Percentiles rank a stretch among this genome's conserved stretches.
Conservation (phyloP, 2,797 vertebrate species). For the Mionectes olivaceus region DNA sequence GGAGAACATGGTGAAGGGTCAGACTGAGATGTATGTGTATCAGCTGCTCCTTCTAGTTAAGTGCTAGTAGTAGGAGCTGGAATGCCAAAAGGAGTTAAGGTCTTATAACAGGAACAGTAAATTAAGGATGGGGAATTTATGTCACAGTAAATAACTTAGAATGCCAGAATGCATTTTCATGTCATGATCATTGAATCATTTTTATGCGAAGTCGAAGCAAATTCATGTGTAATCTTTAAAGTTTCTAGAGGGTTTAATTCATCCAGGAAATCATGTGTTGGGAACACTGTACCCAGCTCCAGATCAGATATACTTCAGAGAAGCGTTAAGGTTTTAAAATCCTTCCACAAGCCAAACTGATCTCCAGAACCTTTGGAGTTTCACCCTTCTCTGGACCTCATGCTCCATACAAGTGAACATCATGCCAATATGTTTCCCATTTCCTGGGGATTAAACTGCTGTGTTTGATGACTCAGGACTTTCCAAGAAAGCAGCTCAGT, state of each 20-base stretch:
- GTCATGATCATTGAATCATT: slow-evolving; percentile 51
- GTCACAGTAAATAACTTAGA: slow-evolving; percentile 22
- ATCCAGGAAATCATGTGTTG: slow-evolving; percentile 22
- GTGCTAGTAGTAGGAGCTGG: not conserved
- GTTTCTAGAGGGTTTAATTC: slow-evolving; percentile 31
- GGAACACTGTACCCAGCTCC: slow-evolving; percentile 2
- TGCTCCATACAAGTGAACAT: not conserved
- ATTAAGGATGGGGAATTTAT: slow-evolving; percentile 13
- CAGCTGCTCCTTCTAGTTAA: not conserved
- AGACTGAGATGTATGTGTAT: not conserved
- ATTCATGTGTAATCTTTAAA: slow-evolving; percentile 13
- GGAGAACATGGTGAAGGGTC: not conserved
- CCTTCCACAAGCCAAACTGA: slow-evolving; percentile 2
- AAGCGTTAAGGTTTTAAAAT: slow-evolving; percentile 34
- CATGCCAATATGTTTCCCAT: slow-evolving; percentile 49
- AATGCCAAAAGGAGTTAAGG: not conserved
- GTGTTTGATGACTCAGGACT: slow-evolving; percentile 45
- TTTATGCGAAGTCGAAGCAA: slow-evolving; percentile 47
- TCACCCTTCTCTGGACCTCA: slow-evolving; percentile 31
- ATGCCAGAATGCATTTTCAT: slow-evolving; percentile 7
- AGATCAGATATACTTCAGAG: slow-evolving; percentile 44
- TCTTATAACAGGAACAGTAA: not conserved
- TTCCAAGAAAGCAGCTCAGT: slow-evolving; percentile 29
- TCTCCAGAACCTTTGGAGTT: slow-evolving; percentile 10
- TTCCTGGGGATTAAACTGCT: slow-evolving; percentile 53